Conservation (phyloP, 2,113 vertebrate species). For the Caranx ignobilis region DNA sequence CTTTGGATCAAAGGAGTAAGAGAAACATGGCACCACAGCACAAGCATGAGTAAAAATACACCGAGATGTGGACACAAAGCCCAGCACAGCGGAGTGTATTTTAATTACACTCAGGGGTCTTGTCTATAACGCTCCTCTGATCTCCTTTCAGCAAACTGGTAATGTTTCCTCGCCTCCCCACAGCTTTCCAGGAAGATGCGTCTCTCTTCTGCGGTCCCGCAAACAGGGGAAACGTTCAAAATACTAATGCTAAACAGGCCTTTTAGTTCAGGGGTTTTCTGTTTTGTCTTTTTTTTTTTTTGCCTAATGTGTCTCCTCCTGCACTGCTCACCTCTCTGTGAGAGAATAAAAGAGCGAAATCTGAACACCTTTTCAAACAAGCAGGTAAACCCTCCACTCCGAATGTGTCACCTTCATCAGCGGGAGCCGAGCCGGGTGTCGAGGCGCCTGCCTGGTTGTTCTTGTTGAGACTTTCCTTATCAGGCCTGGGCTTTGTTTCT, state of each 20-base stretch:
- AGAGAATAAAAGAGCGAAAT: constrained; percentile 26
- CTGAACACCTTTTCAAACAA: constrained; percentile 46
- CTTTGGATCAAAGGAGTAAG: not conserved
- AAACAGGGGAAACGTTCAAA: constrained; percentile 30
- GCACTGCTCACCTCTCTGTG: constrained; percentile 8
- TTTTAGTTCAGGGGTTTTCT: constrained; percentile 38
- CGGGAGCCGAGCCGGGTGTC: constrained; percentile 30
- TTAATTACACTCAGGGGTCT: not conserved
- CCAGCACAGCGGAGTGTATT: not conserved
- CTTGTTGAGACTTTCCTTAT: constrained; percentile 59
- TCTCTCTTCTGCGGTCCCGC: not conserved
- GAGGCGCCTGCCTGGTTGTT: constrained; percentile 43
- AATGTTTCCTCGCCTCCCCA: constrained; percentile 5
- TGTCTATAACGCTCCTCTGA: not conserved
- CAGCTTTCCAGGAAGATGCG: constrained; percentile 11
- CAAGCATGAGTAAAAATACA: not conserved
- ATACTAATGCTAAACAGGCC: constrained; percentile 47
- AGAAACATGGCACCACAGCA: not conserved
- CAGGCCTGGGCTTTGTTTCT: constrained; percentile 48
- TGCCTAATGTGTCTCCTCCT: constrained; percentile 10
- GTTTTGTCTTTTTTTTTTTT: not conserved
- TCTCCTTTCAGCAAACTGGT: not conserved
- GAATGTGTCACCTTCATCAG: constrained; percentile 53
- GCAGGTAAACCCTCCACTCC: constrained; percentile 40
- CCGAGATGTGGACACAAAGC: constrained; percentile 2